Conservation (phyloP, 2,888 invertebrate species). For the Meta bourneti region DNA sequence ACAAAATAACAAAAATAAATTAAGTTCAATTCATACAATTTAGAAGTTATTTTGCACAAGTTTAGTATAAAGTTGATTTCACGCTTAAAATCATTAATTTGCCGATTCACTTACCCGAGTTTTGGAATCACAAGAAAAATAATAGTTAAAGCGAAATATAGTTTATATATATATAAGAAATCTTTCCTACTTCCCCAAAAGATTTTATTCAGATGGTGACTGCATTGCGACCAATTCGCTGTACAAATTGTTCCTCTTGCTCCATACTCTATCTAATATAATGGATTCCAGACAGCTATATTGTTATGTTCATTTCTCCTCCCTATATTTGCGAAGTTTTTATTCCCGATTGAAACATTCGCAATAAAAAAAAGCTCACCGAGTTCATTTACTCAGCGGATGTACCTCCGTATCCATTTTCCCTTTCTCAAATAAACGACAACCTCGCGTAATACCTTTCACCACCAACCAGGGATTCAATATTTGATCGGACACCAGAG, state of each 20-base stretch:
- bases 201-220: background rate
- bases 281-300: background rate
- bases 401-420: conserved; percentile 33
- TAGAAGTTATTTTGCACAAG: no score
- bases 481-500: conserved; percentile 39
- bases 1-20: no score
- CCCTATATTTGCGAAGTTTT: background rate
- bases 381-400: conserved; percentile 20
- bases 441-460: conserved; percentile 16
- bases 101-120: background rate
- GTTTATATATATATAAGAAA: background rate
- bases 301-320: background rate
- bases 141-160: background rate
- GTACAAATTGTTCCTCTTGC: background rate
- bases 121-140: background rate
- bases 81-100: no score
- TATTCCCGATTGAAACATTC: background rate
- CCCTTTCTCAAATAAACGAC: conserved; percentile 24
- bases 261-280: background rate
- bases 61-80: no score
- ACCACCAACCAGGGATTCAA: conserved; percentile 46
- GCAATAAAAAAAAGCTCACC: background rate
- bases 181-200: background rate
- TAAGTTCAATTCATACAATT: no score
- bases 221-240: background rate